These are phyloP conservation scores for Ostrea edulis DNA, from an alignment of 1,140 invertebrate species.

Conservation along the genomic window DNA sequence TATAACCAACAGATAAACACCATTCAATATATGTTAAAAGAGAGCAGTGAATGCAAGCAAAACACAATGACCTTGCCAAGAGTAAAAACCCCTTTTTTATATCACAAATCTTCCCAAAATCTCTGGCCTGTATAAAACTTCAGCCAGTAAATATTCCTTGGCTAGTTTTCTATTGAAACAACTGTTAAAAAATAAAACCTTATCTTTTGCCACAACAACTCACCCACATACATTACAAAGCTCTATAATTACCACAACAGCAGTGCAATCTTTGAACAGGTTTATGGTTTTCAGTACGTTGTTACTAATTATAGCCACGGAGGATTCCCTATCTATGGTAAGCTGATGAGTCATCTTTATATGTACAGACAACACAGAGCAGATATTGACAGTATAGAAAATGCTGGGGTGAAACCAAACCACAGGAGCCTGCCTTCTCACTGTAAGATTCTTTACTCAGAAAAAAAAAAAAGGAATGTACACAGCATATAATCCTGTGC, in stretches of 20 bases:
- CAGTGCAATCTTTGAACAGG: neutral
- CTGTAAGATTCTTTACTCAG: neutral
- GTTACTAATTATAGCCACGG: neutral
- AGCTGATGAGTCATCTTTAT: constrained; percentile 7
- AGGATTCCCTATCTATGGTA: constrained; percentile 26
- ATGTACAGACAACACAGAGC: constrained; percentile 23
- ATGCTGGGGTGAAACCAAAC: neutral
- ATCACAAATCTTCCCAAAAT: neutral
- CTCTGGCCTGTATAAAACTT: neutral
- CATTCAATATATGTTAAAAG: neutral
- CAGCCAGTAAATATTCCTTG: neutral
- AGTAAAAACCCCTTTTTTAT: neutral
- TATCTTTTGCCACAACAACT: neutral
- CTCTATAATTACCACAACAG: constrained; percentile 8
- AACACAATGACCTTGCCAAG: constrained; percentile 11
- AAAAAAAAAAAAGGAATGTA: neutral
- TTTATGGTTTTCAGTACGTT: constrained; percentile 15
- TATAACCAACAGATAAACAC: neutral
- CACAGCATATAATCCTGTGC: neutral
- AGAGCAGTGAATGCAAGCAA: neutral
- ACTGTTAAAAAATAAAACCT: neutral
- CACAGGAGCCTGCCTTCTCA: neutral
- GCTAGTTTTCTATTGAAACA: neutral
- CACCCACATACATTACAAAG: neutral
- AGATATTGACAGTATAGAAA: constrained; percentile 29